These are phyloP conservation scores for Charadrius vociferus DNA, from an alignment of 2,113 vertebrate species.

Conservation along the genomic window DNA sequence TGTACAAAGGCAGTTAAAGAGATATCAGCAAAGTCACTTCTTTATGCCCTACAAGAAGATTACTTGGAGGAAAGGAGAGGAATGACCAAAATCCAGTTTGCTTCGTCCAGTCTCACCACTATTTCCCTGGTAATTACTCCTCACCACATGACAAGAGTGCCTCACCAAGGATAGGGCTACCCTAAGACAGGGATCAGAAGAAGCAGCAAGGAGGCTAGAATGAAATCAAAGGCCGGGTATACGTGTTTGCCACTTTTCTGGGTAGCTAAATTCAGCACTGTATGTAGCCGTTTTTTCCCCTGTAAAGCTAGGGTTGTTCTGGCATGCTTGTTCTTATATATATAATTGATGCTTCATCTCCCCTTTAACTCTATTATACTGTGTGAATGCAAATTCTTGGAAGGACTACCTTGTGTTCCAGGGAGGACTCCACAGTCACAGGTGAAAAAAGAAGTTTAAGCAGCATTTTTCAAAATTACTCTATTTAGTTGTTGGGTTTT, in stretches of 20 bases:
- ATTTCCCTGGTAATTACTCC: background rate
- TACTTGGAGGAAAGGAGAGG: background rate
- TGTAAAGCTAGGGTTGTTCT: background rate
- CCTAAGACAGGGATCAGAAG: background rate
- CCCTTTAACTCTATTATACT: background rate
- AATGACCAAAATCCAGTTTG: background rate
- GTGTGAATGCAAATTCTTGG: background rate
- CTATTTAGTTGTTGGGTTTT: rapidly evolving
- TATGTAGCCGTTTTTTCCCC: background rate
- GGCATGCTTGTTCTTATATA: background rate
- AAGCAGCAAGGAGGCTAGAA: background rate
- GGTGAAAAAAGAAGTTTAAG: background rate
- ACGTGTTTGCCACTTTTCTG: background rate
- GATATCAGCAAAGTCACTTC: background rate
- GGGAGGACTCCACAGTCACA: background rate
- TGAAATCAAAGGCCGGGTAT: background rate
- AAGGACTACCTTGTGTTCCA: background rate
- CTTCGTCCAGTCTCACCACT: background rate
- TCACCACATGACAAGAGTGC: background rate
- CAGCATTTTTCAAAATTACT: background rate
- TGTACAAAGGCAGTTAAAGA: background rate
- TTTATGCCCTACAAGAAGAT: background rate
- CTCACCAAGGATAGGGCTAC: background rate
- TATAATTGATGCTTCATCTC: background rate
- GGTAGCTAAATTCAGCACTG: rapidly evolving